Percentiles rank a stretch among this genome's conserved stretches.
These are phyloP conservation scores for Ommatoiulus sabulosus DNA, from an alignment of 2,888 invertebrate genomes.

Conservation along the genomic window DNA sequence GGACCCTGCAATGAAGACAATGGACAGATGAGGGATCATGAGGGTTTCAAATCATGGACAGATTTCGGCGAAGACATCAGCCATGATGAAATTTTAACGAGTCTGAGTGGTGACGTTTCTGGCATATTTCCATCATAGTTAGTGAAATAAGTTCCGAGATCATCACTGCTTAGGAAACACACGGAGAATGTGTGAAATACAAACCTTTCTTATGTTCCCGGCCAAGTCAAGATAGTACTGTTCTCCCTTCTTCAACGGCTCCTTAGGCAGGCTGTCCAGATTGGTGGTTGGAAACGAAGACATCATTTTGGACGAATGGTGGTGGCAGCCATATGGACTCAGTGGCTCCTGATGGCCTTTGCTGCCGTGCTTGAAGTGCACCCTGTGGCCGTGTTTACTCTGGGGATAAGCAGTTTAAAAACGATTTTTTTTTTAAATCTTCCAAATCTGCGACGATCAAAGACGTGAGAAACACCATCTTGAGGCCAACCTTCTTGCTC, in stretches of 20 bases:
- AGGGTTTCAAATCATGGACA: no score
- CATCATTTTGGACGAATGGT: slow-evolving; percentile 88
- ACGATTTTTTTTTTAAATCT: neutral
- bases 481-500: slow-evolving; percentile 68
- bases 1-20: slow-evolving; percentile 74
- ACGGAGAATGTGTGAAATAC: no score
- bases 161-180: no score
- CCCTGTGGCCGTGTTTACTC: slow-evolving; percentile 66
- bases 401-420: slow-evolving; percentile 55
- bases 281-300: slow-evolving; percentile 84
- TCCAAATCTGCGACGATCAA: neutral
- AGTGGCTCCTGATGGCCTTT: slow-evolving; percentile 55
- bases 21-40: no score
- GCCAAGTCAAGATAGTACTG: slow-evolving; percentile 95
- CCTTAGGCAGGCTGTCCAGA: slow-evolving; percentile 85
- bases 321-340: slow-evolving; percentile 88
- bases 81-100: no score
- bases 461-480: neutral
- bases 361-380: slow-evolving; percentile 57
- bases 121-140: no score
- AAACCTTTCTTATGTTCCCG: slow-evolving; percentile 86
- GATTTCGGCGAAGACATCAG: no score
- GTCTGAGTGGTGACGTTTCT: no score
- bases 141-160: no score
- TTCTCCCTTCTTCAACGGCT: slow-evolving; percentile 87